phyloP scores from a whole-genome alignment of 2,888 invertebrate genomes.

The Parnassius apollo region DNA sequence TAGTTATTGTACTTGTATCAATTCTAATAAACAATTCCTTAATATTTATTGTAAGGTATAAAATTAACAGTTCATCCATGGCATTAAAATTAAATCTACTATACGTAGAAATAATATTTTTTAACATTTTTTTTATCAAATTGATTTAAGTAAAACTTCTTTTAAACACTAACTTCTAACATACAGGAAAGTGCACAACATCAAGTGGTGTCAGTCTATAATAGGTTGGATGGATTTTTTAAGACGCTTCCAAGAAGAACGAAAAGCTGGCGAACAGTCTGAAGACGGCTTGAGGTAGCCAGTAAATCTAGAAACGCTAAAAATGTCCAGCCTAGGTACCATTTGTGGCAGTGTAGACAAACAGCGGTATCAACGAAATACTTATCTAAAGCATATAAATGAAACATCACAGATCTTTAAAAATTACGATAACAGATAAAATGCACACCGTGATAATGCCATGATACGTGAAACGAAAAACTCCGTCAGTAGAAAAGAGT shows the following conservation, averaged over 20 bases:
- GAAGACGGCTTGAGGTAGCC: conserved; percentile 24
- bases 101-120: conserved; percentile 38
- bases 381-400: conserved; percentile 54
- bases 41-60: conserved; percentile 37
- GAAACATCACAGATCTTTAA: conserved; percentile 74
- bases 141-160: conserved; percentile 35
- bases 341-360: conserved; percentile 45
- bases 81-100: conserved; percentile 51
- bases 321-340: conserved; percentile 27
- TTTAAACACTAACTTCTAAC: conserved; percentile 58
- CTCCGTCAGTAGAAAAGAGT: conserved; percentile 55
- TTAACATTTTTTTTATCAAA: conserved; percentile 51
- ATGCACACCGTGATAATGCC: conserved; percentile 49
- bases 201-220: conserved; percentile 79
- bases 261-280: conserved; percentile 43
- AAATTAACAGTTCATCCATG: conserved; percentile 49
- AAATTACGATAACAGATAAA: conserved; percentile 57
- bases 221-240: conserved; percentile 77
- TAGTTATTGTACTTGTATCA: conserved; percentile 61
- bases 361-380: conserved; percentile 34
- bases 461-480: conserved; percentile 46
- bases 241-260: conserved; percentile 43
- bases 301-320: conserved; percentile 5
- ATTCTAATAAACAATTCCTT: conserved; percentile 68
- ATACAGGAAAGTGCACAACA: conserved; percentile 77